Percentiles rank a stretch among this genome's conserved stretches.
Evolutionary conservation across 2,888 invertebrate genomes (phyloP).

Genomic region (Drosophila testacea): DNA sequence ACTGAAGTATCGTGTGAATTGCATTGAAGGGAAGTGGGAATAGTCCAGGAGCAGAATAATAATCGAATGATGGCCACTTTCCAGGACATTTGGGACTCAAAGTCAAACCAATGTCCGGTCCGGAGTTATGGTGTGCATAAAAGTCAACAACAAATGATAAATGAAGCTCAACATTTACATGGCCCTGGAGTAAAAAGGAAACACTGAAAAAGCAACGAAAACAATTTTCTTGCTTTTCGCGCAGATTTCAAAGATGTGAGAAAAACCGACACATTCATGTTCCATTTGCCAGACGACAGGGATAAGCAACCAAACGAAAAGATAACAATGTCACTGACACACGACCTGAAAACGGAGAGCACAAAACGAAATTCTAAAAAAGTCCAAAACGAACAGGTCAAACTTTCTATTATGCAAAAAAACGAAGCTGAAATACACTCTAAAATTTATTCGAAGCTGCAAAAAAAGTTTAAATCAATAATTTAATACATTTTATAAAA

Average conservation of each 20-base stretch:
- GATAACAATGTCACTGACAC: slow-evolving; percentile 72
- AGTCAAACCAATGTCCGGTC: slow-evolving; percentile 68
- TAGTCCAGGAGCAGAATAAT: not conserved
- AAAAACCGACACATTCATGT: slow-evolving; percentile 45
- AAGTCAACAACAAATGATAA: slow-evolving; percentile 70
- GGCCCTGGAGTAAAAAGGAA: slow-evolving; percentile 34
- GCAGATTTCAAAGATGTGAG: slow-evolving; percentile 36
- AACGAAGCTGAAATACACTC: slow-evolving; percentile 31
- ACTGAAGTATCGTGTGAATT: slow-evolving; percentile 33
- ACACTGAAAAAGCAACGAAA: slow-evolving; percentile 23
- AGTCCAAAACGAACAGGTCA: not conserved
- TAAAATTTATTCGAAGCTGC: not conserved
- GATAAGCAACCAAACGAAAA: slow-evolving; percentile 73
- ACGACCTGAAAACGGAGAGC: slow-evolving; percentile 50
- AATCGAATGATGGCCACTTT: slow-evolving; percentile 22
- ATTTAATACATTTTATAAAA: too few relatives aligned
- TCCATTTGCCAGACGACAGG: slow-evolving; percentile 64
- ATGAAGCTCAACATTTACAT: slow-evolving; percentile 66
- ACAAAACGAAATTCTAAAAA: slow-evolving; percentile 16
- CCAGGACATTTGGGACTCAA: slow-evolving; percentile 21
- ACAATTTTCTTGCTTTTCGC: slow-evolving; percentile 41
- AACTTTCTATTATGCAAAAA: not conserved
- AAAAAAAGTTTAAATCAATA: not conserved
- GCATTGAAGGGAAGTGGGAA: slow-evolving; percentile 7
- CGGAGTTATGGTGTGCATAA: slow-evolving; percentile 61